These are phyloP conservation scores for Sminthopsis crassicaudata DNA, from an alignment of 2,113 vertebrate genomes.

Conservation along the genomic window DNA sequence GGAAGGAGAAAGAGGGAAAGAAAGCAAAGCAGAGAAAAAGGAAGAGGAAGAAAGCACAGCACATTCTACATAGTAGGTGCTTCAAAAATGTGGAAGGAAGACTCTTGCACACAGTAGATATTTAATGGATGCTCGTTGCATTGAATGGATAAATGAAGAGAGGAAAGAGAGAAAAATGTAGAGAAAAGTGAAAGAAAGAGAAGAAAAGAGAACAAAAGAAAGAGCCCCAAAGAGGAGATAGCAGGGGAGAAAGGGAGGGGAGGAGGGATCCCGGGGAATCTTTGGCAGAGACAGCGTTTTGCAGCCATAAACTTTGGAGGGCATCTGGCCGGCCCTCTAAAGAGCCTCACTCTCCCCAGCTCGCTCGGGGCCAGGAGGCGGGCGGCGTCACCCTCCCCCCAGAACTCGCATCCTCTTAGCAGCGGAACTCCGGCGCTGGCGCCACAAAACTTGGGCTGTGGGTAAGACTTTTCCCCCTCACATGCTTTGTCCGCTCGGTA, in stretches of 20 bases:
- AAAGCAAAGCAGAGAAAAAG: not conserved
- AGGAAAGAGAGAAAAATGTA: not conserved
- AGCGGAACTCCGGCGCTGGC: conserved; percentile 64
- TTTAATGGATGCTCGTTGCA: not conserved
- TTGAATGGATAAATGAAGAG: not conserved
- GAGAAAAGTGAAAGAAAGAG: not conserved
- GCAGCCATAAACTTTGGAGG: conserved; percentile 77
- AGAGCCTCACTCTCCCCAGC: conserved; percentile 62
- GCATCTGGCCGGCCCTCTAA: conserved; percentile 79
- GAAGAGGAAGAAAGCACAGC: not conserved
- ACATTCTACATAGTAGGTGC: not conserved
- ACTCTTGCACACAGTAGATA: not conserved
- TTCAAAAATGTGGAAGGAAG: not conserved
- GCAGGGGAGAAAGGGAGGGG: conserved; percentile 59
- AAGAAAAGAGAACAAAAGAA: not conserved
- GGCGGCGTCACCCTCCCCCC: conserved; percentile 66
- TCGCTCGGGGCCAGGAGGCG: conserved; percentile 56
- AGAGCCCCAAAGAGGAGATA: not conserved
- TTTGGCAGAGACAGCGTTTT: conserved; percentile 80
- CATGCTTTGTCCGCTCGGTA: conserved; percentile 69
- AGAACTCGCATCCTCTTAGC: conserved; percentile 77
- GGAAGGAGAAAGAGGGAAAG: not conserved
- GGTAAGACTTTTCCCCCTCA: conserved; percentile 59
- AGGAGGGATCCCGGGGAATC: conserved; percentile 77
- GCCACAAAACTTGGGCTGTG: conserved; percentile 65